These are phyloP conservation scores for Pachyuromys duprasi DNA, from an alignment of 2,797 vertebrate species.

Conservation along the genomic window DNA sequence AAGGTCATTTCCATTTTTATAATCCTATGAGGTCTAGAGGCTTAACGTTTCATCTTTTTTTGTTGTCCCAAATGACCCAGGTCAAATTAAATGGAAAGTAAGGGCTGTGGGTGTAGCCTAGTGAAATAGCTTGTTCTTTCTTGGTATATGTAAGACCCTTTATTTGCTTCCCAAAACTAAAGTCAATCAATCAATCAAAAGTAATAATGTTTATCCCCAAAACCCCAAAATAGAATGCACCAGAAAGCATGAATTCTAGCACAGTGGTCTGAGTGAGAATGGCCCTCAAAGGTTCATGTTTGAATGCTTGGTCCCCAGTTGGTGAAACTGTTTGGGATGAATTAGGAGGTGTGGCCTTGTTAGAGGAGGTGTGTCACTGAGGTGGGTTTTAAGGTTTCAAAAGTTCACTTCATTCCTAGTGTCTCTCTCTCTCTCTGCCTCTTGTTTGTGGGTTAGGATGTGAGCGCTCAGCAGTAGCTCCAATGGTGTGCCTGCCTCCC, in stretches of 20 bases:
- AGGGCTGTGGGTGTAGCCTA: neutral
- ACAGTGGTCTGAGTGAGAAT: neutral
- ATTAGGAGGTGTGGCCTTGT: neutral
- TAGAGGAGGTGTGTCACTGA: neutral
- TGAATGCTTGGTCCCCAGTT: neutral
- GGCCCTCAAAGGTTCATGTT: accelerated
- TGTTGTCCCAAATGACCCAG: neutral
- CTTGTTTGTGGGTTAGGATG: neutral
- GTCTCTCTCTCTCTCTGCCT: neutral
- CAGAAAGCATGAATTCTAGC: neutral
- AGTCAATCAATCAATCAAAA: neutral
- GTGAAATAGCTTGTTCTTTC: neutral
- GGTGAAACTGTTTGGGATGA: neutral
- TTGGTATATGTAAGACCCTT: neutral
- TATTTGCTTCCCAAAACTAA: neutral
- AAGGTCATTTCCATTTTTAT: neutral
- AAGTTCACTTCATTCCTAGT: neutral
- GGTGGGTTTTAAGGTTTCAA: neutral
- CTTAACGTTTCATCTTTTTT: neutral
- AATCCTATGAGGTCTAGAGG: neutral
- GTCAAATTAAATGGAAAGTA: constrained; percentile 21
- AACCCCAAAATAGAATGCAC: neutral
- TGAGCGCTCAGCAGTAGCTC: neutral
- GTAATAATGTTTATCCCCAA: neutral
- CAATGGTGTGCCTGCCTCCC: neutral